phyloP scores from a whole-genome alignment of 2,113 vertebrate genomes.

The Lichenostomus cassidix region DNA sequence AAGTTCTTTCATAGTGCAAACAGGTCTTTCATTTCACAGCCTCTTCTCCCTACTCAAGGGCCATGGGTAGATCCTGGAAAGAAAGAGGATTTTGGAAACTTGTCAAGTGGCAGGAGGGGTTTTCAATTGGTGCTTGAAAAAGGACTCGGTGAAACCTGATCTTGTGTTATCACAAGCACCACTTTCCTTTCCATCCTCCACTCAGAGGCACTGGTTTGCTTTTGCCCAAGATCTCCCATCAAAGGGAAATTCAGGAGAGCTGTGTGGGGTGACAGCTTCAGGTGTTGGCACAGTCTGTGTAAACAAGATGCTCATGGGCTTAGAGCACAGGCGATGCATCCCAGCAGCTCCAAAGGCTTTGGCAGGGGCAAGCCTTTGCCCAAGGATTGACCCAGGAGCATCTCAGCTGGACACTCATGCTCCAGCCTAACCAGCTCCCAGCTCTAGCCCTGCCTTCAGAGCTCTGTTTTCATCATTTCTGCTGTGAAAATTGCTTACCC shows the following conservation, averaged over 20 bases:
- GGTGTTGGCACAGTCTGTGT: slow-evolving; percentile 65
- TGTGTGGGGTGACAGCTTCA: slow-evolving; percentile 63
- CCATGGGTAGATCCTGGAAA: slow-evolving; percentile 21
- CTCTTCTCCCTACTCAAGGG: slow-evolving; percentile 27
- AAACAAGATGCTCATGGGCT: slow-evolving; percentile 61
- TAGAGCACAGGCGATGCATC: slow-evolving; percentile 35
- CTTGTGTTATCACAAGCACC: slow-evolving; percentile 44
- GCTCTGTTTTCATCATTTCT: background rate
- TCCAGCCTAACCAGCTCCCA: background rate
- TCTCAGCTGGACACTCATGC: background rate
- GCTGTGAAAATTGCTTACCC: background rate
- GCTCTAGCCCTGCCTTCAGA: background rate
- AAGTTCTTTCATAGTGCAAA: slow-evolving; percentile 81
- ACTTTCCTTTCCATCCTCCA: slow-evolving; percentile 3
- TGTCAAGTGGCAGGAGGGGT: slow-evolving; percentile 41
- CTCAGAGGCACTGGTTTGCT: accelerated
- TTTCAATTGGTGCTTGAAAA: slow-evolving; percentile 46
- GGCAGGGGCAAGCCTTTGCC: background rate
- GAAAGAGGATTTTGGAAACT: slow-evolving; percentile 56
- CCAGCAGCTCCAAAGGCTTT: slow-evolving; percentile 68
- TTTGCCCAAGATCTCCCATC: background rate
- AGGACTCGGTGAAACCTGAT: slow-evolving; percentile 47
- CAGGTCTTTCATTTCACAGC: slow-evolving; percentile 63
- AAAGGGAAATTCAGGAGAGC: slow-evolving; percentile 62
- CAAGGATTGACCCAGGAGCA: background rate